Conservation (phyloP, 1,140 invertebrate species). For the Pseudomyrmex flavicornis region DNA sequence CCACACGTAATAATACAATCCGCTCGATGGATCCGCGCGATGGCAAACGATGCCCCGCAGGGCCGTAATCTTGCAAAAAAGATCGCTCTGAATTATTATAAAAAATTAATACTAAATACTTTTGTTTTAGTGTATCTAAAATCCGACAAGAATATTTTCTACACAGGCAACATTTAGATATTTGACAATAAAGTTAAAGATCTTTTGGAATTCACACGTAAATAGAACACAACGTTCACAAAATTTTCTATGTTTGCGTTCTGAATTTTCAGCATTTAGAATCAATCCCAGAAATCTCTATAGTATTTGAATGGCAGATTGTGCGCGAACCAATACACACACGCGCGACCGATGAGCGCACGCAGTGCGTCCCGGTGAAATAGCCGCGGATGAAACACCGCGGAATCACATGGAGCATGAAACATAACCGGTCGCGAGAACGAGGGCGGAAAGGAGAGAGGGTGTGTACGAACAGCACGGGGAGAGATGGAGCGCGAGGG, state of each 20-base stretch:
- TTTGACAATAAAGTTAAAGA: too few species aligned
- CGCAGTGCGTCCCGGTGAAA: constrained; percentile 17
- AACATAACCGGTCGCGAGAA: constrained; percentile 57
- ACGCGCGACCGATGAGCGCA: constrained; percentile 23
- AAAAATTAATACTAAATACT: background rate
- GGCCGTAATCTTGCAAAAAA: background rate
- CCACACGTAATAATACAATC: constrained; percentile 45
- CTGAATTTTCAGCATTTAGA: background rate
- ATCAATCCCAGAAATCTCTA: background rate
- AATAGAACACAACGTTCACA: too few species aligned
- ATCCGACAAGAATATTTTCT: too few species aligned
- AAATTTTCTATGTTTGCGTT: background rate
- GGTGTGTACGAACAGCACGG: background rate
- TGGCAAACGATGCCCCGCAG: constrained; percentile 10
- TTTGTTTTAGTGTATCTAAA: too few species aligned
- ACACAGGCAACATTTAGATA: too few species aligned
- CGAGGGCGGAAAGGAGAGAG: background rate
- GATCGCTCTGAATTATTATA: background rate
- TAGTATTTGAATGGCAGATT: background rate
- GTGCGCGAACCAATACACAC: background rate
- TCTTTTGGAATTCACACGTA: too few species aligned
- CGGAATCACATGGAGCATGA: constrained; percentile 63
- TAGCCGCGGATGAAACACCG: constrained; percentile 61
- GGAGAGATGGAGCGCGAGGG: constrained; percentile 21
- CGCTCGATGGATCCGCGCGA: constrained; percentile 14